These are phyloP conservation scores for Trichosurus vulpecula DNA, from an alignment of 2,797 vertebrate species.

Conservation along the genomic window DNA sequence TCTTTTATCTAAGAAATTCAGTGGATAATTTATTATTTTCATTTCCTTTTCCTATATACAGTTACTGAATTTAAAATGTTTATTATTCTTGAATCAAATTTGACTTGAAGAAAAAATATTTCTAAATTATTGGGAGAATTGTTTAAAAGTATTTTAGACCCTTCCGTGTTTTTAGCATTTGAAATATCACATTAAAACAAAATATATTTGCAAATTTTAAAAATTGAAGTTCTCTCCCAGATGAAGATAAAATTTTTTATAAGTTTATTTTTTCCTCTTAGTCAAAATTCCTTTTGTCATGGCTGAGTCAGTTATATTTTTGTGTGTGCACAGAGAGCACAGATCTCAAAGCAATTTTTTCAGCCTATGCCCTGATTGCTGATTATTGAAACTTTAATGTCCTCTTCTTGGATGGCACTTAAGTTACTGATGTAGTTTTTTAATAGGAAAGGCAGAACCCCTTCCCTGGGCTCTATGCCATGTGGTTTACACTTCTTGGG, in stretches of 20 bases:
- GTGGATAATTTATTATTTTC: constrained; percentile 17
- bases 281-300: constrained; percentile 55
- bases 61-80: constrained; percentile 59
- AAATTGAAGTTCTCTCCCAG: constrained; percentile 41
- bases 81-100: constrained; percentile 39
- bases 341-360: constrained; percentile 29
- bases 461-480: not conserved
- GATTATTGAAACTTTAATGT: constrained; percentile 45
- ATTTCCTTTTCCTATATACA: constrained; percentile 38
- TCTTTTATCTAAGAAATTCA: constrained; percentile 10
- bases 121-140: constrained; percentile 20
- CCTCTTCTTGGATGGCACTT: constrained; percentile 43
- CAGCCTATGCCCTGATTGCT: not conserved
- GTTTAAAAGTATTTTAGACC: constrained; percentile 38
- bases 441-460: constrained; percentile 11
- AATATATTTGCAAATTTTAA: constrained; percentile 63
- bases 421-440: constrained; percentile 42
- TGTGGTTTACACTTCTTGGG: constrained; percentile 52
- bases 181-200: constrained; percentile 63
- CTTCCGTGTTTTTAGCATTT: constrained; percentile 57
- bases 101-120: constrained; percentile 56
- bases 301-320: constrained; percentile 47
- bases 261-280: constrained; percentile 47
- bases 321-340: constrained; percentile 51
- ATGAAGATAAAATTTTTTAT: constrained; percentile 32